Evolutionary conservation across 2,888 invertebrate genomes (phyloP), one percentile per base, ranked within the genome.

Genomic region (Linyphia triangularis): DNA sequence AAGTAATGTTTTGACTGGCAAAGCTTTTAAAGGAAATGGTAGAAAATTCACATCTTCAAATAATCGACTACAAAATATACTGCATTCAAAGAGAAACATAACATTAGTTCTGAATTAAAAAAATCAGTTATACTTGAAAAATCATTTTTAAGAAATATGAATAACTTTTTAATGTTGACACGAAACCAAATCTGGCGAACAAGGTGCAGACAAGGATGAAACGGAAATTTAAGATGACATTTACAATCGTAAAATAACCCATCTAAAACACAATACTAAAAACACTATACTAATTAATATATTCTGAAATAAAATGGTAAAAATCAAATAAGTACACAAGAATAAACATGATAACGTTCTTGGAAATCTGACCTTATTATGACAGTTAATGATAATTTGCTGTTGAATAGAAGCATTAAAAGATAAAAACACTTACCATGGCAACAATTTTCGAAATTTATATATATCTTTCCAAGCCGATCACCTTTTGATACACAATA

Each of bases 301-400:
- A 51, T 13, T 51, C 51, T 51, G n/a, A 9, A 51, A 51, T 51
- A 5, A 5, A n/a, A 51, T n/a, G 5, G 5, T 51, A 16, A 26
- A 70, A 26, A 9, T 26, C 22, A n/a, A 26, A 16, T 16, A 2
- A 28, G 43, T 28, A 43, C 24, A 4, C 13, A 28, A 40, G n/a
- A 6, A 28, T 22, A 16, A 51, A 24, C 16, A n/a, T 26, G n/a
- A 70, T n/a, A 70, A 43, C 70, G 43, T 51, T 43, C 61, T 65
- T 40, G n/a, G 33, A 30, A 51, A 22, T 28, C 61, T 73, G 83
- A 83, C 83, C 83, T 83, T 83, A 83, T 73, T 83, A 63, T 73
- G 73, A 83, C 73, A 83, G 73, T 26, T 65, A 70, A 43, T 70
- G 43, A 70, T 43, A 70, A 26, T 70, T 24, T 70, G 5, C 28